Evolutionary conservation across 2,888 invertebrate species (phyloP), one percentile per base, ranked within the genome.

Genomic region (Troglohyphantes excavatus): DNA sequence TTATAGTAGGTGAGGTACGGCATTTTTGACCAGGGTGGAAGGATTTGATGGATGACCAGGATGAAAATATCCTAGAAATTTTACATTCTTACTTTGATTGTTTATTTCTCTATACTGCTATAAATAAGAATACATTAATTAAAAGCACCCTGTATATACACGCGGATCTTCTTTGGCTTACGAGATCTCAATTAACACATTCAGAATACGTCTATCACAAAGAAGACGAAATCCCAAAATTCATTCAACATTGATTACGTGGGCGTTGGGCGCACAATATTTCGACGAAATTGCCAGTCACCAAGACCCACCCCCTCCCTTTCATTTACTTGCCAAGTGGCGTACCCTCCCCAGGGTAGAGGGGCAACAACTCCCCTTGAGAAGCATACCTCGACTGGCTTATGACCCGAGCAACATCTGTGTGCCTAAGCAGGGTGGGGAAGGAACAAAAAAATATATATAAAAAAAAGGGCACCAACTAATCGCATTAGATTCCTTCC

Each of bases 401-500:
- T 65, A 23, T 65, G 65, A 65, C 65, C 65, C 27, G 9, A 65
- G 11, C 27, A 26, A 65, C 65, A 65, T 65, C 21, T 65, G 65
- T 65, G 65, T 11, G 17, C 23, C 65, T 53, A 53, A 53, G 53
- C 53, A 17, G 53, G 17, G n/a, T n/a, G 13, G 6, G 39, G 23
- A 72, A 72, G 46, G 46, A 72, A 26, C 6, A 2, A 13, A 13
- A 46, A 46, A 29, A 29, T 63, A 78, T n/a, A n/a, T n/a, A n/a
- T n/a, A n/a, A n/a, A n/a, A n/a, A n/a, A n/a, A n/a, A n/a, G n/a
- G n/a, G 61, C 11, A 59, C n/a, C 29, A 17, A 65, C 78, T 78
- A 78, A 78, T 78, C 78, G 78, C 65, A 78, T 78, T 78, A 78
- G 39, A 63, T 63, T 65, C 63, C 39, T n/a, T 75, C 29, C 59